These are phyloP conservation scores for Leptarthrus brevirostris DNA, from an alignment of 2,888 invertebrate species.

Conservation along the genomic window DNA sequence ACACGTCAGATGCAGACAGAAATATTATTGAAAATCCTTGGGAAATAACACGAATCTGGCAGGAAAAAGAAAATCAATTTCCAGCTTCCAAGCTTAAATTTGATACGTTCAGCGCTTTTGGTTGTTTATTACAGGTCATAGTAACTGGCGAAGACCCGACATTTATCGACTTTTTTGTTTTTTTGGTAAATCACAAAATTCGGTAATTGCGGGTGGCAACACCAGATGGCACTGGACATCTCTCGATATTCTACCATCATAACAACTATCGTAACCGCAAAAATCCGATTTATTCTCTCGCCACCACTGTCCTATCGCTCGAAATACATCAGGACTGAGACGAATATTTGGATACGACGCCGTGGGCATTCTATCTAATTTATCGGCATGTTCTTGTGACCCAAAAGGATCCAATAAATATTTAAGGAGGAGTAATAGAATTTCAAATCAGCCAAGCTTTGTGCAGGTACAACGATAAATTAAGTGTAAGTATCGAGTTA, in stretches of 20 bases:
- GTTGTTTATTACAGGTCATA: no score
- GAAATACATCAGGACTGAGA: no score
- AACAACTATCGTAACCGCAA: no score
- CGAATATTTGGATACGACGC: constrained; percentile 3
- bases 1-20: constrained; percentile 25
- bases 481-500: constrained; percentile 8
- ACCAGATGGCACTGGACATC: no score
- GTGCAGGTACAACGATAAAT: constrained; percentile 39
- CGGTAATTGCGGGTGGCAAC: not conserved
- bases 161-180: constrained; percentile 3
- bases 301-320: no score
- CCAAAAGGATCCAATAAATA: constrained; percentile 50
- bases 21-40: constrained; percentile 37
- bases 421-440: constrained; percentile 52
- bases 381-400: constrained; percentile 32
- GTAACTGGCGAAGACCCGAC: not conserved
- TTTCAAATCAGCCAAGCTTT: constrained; percentile 48
- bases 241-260: no score
- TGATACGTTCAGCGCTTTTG: no score
- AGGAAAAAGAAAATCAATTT: constrained; percentile 15
- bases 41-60: not conserved
- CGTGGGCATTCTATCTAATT: constrained; percentile 29
- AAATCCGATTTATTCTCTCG: no score
- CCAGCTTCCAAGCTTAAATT: not conserved
- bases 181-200: constrained; percentile 9